Base-by-base conservation (phyloP, 37 sponge, comb jelly and placozoan genomes). In the Spongia lamella region DNA sequence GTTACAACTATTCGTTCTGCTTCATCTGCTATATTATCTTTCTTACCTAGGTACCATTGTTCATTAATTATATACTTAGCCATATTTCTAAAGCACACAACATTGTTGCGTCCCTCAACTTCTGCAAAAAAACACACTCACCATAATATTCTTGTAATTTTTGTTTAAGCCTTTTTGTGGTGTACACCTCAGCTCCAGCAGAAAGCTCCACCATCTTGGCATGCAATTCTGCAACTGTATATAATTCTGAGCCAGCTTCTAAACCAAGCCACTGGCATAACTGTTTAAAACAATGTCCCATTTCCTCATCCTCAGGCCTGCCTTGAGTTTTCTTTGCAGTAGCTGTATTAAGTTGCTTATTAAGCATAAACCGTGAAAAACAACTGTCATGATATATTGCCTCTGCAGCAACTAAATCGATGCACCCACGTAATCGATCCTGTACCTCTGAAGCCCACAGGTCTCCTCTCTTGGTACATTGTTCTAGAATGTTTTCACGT, bases 151-250 rank as follows among this genome's bases (percentile, higher is more conserved):
- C 79, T 3, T 66, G 68, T 38, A 78, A 34, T 25, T 78, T 70
- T 54, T 78, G 79, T 78, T 66, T 78, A 31, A 76, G 21, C 30
- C 77, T 33, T 21, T 64, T 76, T 43, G 63, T 5, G n/a, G 64
- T 39, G 21, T 63, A 14, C 32, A 76, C 65, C 6, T 38, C 77
- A 62, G 64, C 61, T 76, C n/a, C 64, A 63, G 38, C 65, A 64
- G 68, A 65, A 47, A 77, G 52, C 66, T 77, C 79, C 31, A 32
- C 54, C 79, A 77, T 77, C 60, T 77, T 77, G 36, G 66, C 30
- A 77, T 77, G 68, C 68, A 77, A 26, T 66, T 77, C 67, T 5
- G 56, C 37, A 17, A 77, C 68, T 49, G 79, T 77, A 24, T 54
- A 79, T 2, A 79, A 26, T 29, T 79, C 79, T 21, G 79, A 67